phyloP scores from a whole-genome alignment of 1,140 invertebrate species.

The Polypedilum vanderplanki region DNA sequence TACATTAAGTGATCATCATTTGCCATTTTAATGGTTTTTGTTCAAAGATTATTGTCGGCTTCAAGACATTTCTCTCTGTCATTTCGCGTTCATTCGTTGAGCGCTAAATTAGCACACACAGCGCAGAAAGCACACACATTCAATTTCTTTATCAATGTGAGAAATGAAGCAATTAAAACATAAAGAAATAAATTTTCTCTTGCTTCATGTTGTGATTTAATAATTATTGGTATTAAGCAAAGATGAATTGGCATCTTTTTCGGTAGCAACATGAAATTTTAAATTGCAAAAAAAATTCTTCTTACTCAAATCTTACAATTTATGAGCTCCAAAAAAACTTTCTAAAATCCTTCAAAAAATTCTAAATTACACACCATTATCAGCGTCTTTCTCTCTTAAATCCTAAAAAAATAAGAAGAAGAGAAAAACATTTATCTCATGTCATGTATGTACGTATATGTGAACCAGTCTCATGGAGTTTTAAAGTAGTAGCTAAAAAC shows the following conservation, averaged over 20 bases:
- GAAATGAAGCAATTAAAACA: slow-evolving; percentile 9
- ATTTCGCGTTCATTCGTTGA: neutral
- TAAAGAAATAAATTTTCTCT: no score
- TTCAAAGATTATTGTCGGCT: neutral
- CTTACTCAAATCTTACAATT: no score
- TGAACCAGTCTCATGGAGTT: neutral
- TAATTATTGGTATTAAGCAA: neutral
- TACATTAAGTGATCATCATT: slow-evolving; percentile 14
- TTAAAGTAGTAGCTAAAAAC: neutral
- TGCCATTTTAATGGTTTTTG: neutral
- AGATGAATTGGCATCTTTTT: no score
- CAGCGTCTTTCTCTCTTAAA: no score
- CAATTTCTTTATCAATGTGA: neutral
- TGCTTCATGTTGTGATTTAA: neutral
- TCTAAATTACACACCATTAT: no score
- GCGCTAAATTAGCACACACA: neutral
- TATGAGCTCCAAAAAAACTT: no score
- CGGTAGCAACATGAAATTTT: no score
- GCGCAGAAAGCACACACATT: neutral
- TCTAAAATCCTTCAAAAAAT: no score
- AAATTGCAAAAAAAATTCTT: no score
- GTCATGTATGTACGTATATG: no score
- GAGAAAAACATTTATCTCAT: no score
- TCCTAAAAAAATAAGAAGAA: no score
- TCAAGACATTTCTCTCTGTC: neutral